Conservation (phyloP, 1,140 invertebrate genomes). For the Aphidius ervi region DNA sequence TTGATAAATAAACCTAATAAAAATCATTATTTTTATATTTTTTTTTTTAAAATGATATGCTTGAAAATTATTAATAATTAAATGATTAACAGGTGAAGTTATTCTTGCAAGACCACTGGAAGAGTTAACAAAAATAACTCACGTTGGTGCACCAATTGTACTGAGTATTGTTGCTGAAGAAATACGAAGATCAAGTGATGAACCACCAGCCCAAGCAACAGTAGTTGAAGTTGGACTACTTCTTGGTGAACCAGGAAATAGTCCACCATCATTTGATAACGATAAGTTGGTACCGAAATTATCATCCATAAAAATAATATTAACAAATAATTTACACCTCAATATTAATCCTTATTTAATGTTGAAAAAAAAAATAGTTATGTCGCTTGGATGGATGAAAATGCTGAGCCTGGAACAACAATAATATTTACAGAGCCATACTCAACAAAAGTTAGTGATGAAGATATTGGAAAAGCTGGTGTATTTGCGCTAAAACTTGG, state of each 20-base stretch:
- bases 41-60: not conserved
- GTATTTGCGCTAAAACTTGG: conserved; percentile 75
- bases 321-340: conserved; percentile 9
- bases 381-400: conserved; percentile 72
- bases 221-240: conserved; percentile 75
- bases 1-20: no score
- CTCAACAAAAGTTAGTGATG: conserved; percentile 67
- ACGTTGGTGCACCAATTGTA: conserved; percentile 72
- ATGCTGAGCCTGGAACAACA: conserved; percentile 72
- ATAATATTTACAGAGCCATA: conserved; percentile 69
- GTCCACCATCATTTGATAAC: conserved; percentile 73
- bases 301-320: conserved; percentile 15
- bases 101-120: conserved; percentile 67
- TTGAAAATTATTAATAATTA: not conserved
- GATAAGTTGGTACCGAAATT: conserved; percentile 58
- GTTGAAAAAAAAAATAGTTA: conserved; percentile 56
- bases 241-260: conserved; percentile 69
- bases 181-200: conserved; percentile 63
- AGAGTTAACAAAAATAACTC: conserved; percentile 72
- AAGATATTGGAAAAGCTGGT: conserved; percentile 76
- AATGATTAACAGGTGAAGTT: conserved; percentile 63
- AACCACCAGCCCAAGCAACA: conserved; percentile 71
- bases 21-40: not conserved
- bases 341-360: conserved; percentile 16
- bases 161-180: conserved; percentile 82